Percentiles rank a stretch among this genome's conserved stretches.
Evolutionary conservation across 1,140 invertebrate genomes (phyloP).

Genomic region (Drosophila sp.): DNA sequence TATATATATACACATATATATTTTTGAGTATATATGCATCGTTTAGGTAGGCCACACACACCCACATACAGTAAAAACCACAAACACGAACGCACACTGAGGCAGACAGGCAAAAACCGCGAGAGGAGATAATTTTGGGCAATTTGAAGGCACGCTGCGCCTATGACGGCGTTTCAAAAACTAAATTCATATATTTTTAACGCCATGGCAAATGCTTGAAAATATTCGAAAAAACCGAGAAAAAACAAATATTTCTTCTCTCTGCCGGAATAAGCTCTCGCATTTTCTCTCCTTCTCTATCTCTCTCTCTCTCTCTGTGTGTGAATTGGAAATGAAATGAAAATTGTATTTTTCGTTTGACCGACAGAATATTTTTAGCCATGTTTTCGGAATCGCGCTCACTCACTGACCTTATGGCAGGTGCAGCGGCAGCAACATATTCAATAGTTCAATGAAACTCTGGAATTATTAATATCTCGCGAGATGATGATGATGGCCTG

Average conservation of each 20-base stretch:
- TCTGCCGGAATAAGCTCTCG: constrained; percentile 21
- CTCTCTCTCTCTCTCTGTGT: constrained; percentile 29
- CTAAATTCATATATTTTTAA: constrained; percentile 80
- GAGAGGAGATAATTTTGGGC: constrained; percentile 13
- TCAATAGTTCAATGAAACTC: constrained; percentile 58
- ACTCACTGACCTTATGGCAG: constrained; percentile 6
- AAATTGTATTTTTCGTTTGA: constrained; percentile 54
- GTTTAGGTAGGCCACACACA: constrained; percentile 13
- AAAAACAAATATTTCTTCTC: constrained; percentile 37
- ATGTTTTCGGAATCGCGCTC: constrained; percentile 32
- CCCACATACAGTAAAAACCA: constrained; percentile 19
- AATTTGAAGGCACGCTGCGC: constrained; percentile 61
- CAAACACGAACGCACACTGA: constrained; percentile 19
- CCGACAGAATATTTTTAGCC: constrained; percentile 62
- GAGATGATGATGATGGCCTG: constrained; percentile 34
- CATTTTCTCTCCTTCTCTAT: constrained; percentile 6
- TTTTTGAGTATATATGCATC: neutral
- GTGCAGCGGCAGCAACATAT: constrained; percentile 49
- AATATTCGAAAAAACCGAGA: constrained; percentile 45
- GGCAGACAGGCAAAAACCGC: constrained; percentile 8
- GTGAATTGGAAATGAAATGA: constrained; percentile 49
- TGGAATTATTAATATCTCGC: constrained; percentile 67
- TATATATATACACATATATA: constrained; percentile 16
- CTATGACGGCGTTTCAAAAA: constrained; percentile 80
- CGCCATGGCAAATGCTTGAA: constrained; percentile 63